A percentile compares a stretch with the other conserved stretches of the same genome.
Conservation (phyloP, 1,140 invertebrate genomes). For the Homalodisca vitripennis region DNA sequence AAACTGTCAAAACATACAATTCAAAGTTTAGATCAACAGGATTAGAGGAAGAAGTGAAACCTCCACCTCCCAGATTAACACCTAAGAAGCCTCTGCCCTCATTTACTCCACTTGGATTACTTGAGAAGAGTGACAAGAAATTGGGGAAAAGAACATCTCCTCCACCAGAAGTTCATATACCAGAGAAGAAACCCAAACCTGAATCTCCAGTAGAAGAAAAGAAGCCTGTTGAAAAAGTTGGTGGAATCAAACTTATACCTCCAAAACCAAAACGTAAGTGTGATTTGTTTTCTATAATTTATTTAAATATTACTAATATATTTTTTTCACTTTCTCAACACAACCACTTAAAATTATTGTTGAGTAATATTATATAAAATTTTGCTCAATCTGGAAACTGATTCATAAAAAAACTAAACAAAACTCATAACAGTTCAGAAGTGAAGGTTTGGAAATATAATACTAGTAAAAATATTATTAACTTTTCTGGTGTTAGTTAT, state of each 20-base stretch:
- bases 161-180: slow-evolving; percentile 48
- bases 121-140: slow-evolving; percentile 45
- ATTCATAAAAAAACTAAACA: too few relatives aligned
- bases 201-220: slow-evolving; percentile 42
- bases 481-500: too few relatives aligned
- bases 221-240: slow-evolving; percentile 62
- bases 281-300: too few relatives aligned
- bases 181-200: slow-evolving; percentile 74
- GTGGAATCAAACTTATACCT: slow-evolving; percentile 79
- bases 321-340: too few relatives aligned
- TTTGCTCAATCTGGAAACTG: too few relatives aligned
- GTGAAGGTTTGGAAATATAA: too few relatives aligned
- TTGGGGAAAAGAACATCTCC: slow-evolving; percentile 36
- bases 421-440: too few relatives aligned
- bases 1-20: slow-evolving; percentile 86
- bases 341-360: too few relatives aligned
- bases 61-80: slow-evolving; percentile 32
- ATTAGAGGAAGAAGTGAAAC: slow-evolving; percentile 72
- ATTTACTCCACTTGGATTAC: slow-evolving; percentile 41
- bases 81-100: slow-evolving; percentile 59
- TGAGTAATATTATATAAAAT: too few relatives aligned
- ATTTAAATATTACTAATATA: too few relatives aligned
- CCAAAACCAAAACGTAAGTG: slow-evolving; percentile 88
- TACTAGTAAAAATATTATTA: too few relatives aligned
- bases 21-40: slow-evolving; percentile 85